Evolutionary conservation across 2,888 invertebrate species (phyloP), one percentile per base, ranked within the genome.

Genomic region (Octonoba sinensis): DNA sequence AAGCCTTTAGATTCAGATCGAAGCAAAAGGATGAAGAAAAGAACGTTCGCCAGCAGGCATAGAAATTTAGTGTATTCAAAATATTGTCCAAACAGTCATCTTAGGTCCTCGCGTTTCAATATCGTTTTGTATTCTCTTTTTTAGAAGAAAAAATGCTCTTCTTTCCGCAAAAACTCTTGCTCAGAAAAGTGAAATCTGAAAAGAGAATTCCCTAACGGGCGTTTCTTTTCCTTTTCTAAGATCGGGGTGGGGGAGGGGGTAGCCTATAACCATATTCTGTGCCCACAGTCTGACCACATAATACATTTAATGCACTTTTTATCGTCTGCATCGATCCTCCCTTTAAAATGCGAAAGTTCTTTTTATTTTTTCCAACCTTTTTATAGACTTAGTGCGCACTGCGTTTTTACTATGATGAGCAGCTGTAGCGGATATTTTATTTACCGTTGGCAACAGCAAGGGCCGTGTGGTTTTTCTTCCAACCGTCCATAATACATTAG

Each of bases 231-330:
- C 27, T 13, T 67, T 22, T 51, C n/a, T 27, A 51, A 24, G n/a
- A 44, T 3, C 18, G 46, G 47, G 20, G 47, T 12, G 46, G 20
- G 20, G 64, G 46, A 36, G 72, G 73, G 73, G 79, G 49, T 24
- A 67, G 59, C 81, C 74, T 81, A 81, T 81, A 73, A 81, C 81
- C 81, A 81, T 81, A 74, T 74, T 74, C 73, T 49, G 57, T 60
- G 72, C 56, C 72, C 49, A 72, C 54, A 78, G 71, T 66, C 78
- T 78, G 79, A 81, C 82, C 82, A 75, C 82, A 82, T 82, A 82
- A 82, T 82, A 82, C 75, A 82, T 82, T 82, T 82, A 82, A 82
- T 82, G 82, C 82, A 82, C 67, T 82, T 82, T 82, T 82, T 82
- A 82, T 82, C 70, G 82, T 82, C 36, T 36, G 18, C 56, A 72